These are phyloP conservation scores for Cybosia mesomella DNA, from an alignment of 2,888 invertebrate species.

Conservation along the genomic window DNA sequence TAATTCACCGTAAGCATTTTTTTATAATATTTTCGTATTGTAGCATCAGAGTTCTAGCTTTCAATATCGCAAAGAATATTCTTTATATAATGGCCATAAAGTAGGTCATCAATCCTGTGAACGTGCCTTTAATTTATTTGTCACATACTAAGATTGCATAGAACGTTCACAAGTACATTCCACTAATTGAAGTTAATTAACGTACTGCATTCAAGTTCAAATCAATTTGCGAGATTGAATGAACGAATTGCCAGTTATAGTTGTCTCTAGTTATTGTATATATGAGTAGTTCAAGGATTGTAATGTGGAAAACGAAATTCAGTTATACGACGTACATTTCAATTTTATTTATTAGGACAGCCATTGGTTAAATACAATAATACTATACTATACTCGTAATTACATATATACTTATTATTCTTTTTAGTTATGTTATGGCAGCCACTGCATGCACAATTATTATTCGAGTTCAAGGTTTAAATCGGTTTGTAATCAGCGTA, in stretches of 20 bases:
- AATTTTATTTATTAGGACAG: too few relatives aligned
- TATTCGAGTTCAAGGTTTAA: too few relatives aligned
- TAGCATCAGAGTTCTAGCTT: background rate
- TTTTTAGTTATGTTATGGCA: too few relatives aligned
- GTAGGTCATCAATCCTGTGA: background rate
- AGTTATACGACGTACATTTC: too few relatives aligned
- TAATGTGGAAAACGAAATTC: background rate
- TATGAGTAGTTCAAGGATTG: background rate
- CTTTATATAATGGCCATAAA: background rate
- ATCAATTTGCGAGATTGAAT: constrained; percentile 69
- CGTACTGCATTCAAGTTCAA: constrained; percentile 66
- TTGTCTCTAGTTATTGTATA: constrained; percentile 9
- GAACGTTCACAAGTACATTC: constrained; percentile 43
- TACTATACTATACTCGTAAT: too few relatives aligned
- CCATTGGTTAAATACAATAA: too few relatives aligned
- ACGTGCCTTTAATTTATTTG: background rate
- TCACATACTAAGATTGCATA: constrained; percentile 3
- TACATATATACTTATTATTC: too few relatives aligned
- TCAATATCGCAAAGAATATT: background rate
- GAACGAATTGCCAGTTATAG: constrained; percentile 51
- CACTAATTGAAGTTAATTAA: constrained; percentile 48
- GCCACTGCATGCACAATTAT: too few relatives aligned
- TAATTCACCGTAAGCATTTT: too few relatives aligned
- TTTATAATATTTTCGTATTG: too few relatives aligned
- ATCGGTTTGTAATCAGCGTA: too few relatives aligned